Conservation (phyloP, 2,888 invertebrate genomes). For the Syrphus vitripennis region DNA sequence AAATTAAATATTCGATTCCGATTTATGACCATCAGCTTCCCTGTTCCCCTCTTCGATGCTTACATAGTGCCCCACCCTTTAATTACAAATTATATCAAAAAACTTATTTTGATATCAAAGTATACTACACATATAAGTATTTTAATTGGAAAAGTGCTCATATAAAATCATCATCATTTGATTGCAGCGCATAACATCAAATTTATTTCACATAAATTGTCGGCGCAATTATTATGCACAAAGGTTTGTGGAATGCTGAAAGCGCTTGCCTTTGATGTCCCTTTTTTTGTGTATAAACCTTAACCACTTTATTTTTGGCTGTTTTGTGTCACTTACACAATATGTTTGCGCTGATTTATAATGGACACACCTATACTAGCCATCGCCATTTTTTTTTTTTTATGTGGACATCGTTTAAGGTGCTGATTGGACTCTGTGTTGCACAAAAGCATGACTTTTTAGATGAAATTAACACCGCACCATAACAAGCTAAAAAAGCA, state of each 20-base stretch:
- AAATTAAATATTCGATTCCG: not conserved
- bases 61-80: not conserved
- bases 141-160: slow-evolving; percentile 38
- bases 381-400: slow-evolving; percentile 41
- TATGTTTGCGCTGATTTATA: slow-evolving; percentile 39
- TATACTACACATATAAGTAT: not conserved
- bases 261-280: slow-evolving; percentile 42
- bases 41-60: not conserved
- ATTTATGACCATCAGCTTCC: not conserved
- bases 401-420: slow-evolving; percentile 47
- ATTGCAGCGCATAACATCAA: slow-evolving; percentile 32
- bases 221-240: slow-evolving; percentile 13
- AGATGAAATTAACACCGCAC: slow-evolving; percentile 27
- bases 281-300: no score
- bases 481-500: not conserved
- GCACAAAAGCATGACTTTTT: slow-evolving; percentile 6
- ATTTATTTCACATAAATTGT: slow-evolving; percentile 52
- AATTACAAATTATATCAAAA: not conserved
- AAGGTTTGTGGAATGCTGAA: not conserved
- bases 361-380: slow-evolving; percentile 24
- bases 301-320: slow-evolving; percentile 61
- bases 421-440: slow-evolving; percentile 40
- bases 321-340: slow-evolving; percentile 51
- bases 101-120: not conserved
- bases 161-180: slow-evolving; percentile 38